phyloP scores from a whole-genome alignment of 1,140 invertebrate species.

The Homalodisca vitripennis region DNA sequence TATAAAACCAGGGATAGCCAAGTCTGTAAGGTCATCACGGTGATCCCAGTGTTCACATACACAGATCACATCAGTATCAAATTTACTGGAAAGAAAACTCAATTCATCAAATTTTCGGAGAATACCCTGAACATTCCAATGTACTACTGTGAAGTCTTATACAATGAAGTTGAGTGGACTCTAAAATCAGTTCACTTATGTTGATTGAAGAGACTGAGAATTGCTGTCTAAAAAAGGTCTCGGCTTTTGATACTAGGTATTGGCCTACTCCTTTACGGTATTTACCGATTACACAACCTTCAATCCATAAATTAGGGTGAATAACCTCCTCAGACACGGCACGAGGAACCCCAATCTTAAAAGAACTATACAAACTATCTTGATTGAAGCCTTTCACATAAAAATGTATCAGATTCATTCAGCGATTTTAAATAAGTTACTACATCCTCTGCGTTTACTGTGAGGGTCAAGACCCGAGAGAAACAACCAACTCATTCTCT shows the following conservation, averaged over 20 bases:
- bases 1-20: background rate
- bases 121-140: too few species aligned
- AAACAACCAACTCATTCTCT: background rate
- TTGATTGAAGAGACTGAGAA: background rate
- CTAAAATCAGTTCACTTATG: background rate
- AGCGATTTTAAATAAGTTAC: background rate
- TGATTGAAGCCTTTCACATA: too few species aligned
- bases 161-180: background rate
- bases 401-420: background rate
- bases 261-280: background rate
- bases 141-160: too few species aligned
- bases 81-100: background rate
- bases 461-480: background rate
- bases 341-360: background rate
- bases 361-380: background rate
- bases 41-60: background rate
- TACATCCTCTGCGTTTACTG: background rate
- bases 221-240: background rate
- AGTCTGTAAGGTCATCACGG: background rate
- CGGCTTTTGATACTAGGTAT: background rate
- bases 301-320: conserved; percentile 2
- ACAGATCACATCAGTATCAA: background rate
- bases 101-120: background rate
- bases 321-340: background rate
- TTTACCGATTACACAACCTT: background rate